A percentile compares a stretch with the other conserved stretches of the same genome.
phyloP scores from a whole-genome alignment of 2,888 invertebrate species.

The Brachynemurus nebulosus region DNA sequence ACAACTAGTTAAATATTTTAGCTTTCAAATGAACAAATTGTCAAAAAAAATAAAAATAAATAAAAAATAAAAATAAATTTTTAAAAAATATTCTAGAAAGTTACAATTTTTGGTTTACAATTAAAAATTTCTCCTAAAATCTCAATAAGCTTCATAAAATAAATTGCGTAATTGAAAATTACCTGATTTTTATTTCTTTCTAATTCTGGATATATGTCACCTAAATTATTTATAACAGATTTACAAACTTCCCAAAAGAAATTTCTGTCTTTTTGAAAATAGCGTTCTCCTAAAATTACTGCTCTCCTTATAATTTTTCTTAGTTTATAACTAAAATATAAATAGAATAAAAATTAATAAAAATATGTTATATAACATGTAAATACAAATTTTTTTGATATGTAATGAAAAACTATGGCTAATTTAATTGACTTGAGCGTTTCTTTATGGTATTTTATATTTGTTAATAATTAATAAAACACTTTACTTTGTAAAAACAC shows the following conservation, averaged over 20 bases:
- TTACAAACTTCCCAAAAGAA: constrained; percentile 50
- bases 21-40: no score
- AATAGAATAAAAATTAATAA: background rate
- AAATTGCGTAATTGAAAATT: constrained; percentile 12
- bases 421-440: no score
- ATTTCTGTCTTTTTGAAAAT: constrained; percentile 37
- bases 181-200: constrained; percentile 43
- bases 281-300: constrained; percentile 40
- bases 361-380: no score
- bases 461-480: no score
- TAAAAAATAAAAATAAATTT: background rate
- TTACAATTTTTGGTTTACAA: background rate
- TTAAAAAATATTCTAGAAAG: background rate
- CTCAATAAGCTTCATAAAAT: background rate
- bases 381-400: background rate
- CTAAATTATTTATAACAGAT: constrained; percentile 52
- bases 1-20: no score
- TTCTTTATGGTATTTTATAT: no score
- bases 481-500: no score
- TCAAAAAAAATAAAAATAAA: constrained; percentile 5
- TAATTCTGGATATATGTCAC: constrained; percentile 62
- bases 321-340: constrained; percentile 44
- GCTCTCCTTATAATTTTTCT: constrained; percentile 49
- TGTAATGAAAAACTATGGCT: constrained; percentile 6
- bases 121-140: background rate